Conservation (phyloP, 2,888 invertebrate genomes). For the Pyrgus malvae region DNA sequence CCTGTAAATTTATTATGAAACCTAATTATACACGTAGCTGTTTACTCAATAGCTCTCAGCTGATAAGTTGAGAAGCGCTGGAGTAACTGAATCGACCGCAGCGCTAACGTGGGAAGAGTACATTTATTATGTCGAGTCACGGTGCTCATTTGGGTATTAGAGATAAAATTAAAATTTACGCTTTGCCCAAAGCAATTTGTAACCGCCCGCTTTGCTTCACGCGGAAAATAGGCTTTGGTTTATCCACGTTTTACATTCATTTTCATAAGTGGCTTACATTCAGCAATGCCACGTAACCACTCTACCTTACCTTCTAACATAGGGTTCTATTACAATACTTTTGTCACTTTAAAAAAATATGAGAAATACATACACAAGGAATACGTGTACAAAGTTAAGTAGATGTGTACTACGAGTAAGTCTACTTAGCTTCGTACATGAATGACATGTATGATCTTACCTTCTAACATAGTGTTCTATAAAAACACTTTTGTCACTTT, state of each 20-base stretch:
- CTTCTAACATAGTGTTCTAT: too few relatives aligned
- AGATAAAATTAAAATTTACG: slow-evolving; percentile 82
- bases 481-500: too few relatives aligned
- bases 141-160: slow-evolving; percentile 81
- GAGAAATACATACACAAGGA: too few relatives aligned
- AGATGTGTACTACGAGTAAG: too few relatives aligned
- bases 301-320: slow-evolving; percentile 26
- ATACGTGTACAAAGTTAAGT: too few relatives aligned
- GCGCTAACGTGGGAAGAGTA: slow-evolving; percentile 75
- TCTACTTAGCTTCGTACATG: too few relatives aligned
- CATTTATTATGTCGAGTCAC: slow-evolving; percentile 81
- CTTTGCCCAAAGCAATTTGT: slow-evolving; percentile 82
- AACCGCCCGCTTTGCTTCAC: slow-evolving; percentile 76
- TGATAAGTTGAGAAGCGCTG: slow-evolving; percentile 18
- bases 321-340: neutral
- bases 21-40: too few relatives aligned
- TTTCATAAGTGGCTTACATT: slow-evolving; percentile 78
- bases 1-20: too few relatives aligned
- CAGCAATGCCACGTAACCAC: slow-evolving; percentile 40
- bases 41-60: neutral
- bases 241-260: slow-evolving; percentile 77
- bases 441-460: too few relatives aligned
- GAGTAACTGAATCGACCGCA: slow-evolving; percentile 54
- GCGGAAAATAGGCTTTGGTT: slow-evolving; percentile 81
- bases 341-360: too few relatives aligned